phyloP scores from a whole-genome alignment of 2,888 invertebrate species.

The Hymenopus coronatus region DNA sequence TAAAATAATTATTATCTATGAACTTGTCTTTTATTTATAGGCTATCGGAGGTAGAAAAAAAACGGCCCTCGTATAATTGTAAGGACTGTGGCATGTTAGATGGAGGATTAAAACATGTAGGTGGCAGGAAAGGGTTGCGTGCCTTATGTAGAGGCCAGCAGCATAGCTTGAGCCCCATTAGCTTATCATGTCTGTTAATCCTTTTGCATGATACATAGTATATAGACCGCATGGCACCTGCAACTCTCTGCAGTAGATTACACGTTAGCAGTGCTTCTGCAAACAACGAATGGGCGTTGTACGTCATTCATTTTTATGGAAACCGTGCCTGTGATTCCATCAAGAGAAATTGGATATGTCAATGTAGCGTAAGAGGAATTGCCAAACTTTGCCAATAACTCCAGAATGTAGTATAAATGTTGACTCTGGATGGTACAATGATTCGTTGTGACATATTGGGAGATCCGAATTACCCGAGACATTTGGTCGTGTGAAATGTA shows the following conservation, averaged over 20 bases:
- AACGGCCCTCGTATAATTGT: too few species aligned
- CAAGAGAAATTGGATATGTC: not conserved
- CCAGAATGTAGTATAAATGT: not conserved
- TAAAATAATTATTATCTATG: too few species aligned
- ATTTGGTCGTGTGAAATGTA: not conserved
- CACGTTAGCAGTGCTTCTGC: not conserved
- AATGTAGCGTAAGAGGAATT: not conserved
- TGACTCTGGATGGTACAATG: not conserved
- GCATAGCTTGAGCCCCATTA: not conserved
- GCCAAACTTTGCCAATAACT: not conserved
- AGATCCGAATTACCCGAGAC: not conserved
- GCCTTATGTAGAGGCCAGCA: not conserved
- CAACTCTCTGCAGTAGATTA: not conserved
- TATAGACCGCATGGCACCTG: not conserved
- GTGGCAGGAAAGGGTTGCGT: not conserved
- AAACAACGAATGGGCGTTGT: not conserved
- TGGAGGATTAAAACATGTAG: not conserved
- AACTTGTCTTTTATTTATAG: too few species aligned
- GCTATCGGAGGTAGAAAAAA: too few species aligned
- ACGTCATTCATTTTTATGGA: not conserved
- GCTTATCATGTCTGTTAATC: not conserved
- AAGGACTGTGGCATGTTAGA: not conserved
- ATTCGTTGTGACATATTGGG: not conserved
- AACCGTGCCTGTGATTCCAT: not conserved
- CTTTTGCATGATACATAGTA: not conserved